Evolutionary conservation across 2,797 vertebrate genomes (phyloP).

Genomic region (Pantherophis alleghaniensis): DNA sequence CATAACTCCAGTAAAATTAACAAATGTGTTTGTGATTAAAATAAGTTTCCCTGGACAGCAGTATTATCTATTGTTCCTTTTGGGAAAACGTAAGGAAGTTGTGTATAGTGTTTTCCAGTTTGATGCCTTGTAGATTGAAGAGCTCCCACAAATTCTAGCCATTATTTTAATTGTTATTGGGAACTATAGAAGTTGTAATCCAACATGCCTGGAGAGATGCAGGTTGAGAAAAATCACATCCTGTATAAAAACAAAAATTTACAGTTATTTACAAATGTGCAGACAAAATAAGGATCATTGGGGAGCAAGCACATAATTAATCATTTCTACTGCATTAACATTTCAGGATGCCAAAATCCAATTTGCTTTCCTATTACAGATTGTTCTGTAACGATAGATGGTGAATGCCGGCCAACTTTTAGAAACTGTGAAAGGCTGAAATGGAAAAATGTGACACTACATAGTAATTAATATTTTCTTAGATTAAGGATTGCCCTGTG

Average conservation of each 20-base stretch:
- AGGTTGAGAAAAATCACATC: not conserved
- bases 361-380: not conserved
- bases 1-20: not conserved
- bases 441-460: not conserved
- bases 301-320: not conserved
- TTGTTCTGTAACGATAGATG: not conserved
- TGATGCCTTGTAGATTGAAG: not conserved
- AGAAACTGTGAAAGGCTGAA: not conserved
- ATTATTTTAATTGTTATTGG: not conserved
- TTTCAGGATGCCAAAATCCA: not conserved
- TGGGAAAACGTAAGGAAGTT: not conserved
- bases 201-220: not conserved
- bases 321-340: not conserved
- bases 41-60: not conserved
- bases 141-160: not conserved
- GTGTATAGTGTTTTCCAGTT: not conserved
- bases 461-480: not conserved
- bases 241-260: not conserved
- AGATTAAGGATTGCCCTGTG: not conserved
- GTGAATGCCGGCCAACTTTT: not conserved
- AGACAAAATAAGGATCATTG: not conserved
- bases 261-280: not conserved
- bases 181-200: not conserved
- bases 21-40: not conserved
- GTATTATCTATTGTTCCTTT: not conserved